Base-by-base conservation (phyloP, 92 coral and sea anemone genomes). In the Siderastrea radians region DNA sequence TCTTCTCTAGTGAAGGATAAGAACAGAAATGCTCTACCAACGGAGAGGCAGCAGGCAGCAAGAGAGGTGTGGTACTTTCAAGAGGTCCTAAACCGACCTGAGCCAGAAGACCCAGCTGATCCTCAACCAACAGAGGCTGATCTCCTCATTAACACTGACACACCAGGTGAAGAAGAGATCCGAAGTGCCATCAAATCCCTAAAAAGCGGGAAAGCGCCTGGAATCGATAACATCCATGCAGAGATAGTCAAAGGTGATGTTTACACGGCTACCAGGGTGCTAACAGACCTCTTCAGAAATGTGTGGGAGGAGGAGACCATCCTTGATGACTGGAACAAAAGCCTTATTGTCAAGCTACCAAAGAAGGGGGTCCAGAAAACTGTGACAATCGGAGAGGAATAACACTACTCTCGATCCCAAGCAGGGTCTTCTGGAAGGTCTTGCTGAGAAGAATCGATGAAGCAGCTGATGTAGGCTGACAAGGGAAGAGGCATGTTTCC, bases 371-470 rank as follows among this genome's bases (percentile, higher is more conserved):
- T 66, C 74, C 79, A 64, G 64, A 63, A 75, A 26, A 26, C 38
- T 26, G 85, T 64, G 89, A 74, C 81, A 86, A 86, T 67, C 63
- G 84, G 84, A 54, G 78, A 55, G 79, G 79, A 52, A 82, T 82
- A 17, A 82, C 78, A 54, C 65, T 77, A 11, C 72, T 75, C 55
- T 58, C 88, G 13, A 79, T 44, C 15, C 84, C 84, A 19, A 60
- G 49, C 73, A 79, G 61, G 26, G 53, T 79, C 3, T 79, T 79
- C 72, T 58, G 84, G 43, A 79, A 49, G 60, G 47, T 83, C 11
- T 16, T 46, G 1, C 78, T 67, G 6, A 53, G 52, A 8, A 66
- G 90, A 68, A 73, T 60, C 44, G 49, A 70, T 10, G 6, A 4
- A 15, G 86, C 54, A 15, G 19, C 17, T 67, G 55, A 55, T 45